A percentile compares a stretch with the other conserved stretches of the same genome.
These are phyloP conservation scores for Agrotis segetum DNA, from an alignment of 2,888 invertebrate genomes.

Conservation along the genomic window DNA sequence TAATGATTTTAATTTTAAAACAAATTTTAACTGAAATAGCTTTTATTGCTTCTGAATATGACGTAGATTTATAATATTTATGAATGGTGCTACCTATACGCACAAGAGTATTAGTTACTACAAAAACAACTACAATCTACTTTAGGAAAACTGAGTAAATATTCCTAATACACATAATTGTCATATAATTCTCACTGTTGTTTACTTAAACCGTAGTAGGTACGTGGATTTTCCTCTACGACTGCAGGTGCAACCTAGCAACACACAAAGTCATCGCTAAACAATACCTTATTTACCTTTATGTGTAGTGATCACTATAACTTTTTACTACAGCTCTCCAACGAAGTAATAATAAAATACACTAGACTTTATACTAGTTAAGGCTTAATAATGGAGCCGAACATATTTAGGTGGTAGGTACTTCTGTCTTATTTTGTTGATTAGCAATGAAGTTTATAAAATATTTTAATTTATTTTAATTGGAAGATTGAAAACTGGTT, in stretches of 20 bases:
- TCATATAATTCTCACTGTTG: conserved; percentile 16
- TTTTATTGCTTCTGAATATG: conserved; percentile 15
- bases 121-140: conserved; percentile 9
- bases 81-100: background rate
- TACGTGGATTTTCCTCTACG: conserved; percentile 27
- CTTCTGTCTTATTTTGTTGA: conserved; percentile 11
- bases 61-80: background rate
- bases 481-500: background rate
- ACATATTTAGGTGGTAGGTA: conserved; percentile 3
- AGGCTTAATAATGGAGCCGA: too few relatives aligned
- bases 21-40: conserved; percentile 19
- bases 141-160: conserved; percentile 19
- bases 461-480: conserved; percentile 3
- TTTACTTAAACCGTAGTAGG: conserved; percentile 1
- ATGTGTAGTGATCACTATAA: conserved; percentile 6
- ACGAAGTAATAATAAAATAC: conserved; percentile 5
- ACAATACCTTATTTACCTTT: conserved; percentile 22
- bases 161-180: conserved; percentile 20
- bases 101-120: background rate
- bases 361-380: background rate
- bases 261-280: conserved; percentile 16
- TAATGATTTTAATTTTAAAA: conserved; percentile 52
- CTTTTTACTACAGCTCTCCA: background rate
- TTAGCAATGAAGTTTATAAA: background rate
- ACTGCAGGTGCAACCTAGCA: conserved; percentile 1